Conservation (phyloP, 1,140 invertebrate species). For the Chionoecetes opilio region DNA sequence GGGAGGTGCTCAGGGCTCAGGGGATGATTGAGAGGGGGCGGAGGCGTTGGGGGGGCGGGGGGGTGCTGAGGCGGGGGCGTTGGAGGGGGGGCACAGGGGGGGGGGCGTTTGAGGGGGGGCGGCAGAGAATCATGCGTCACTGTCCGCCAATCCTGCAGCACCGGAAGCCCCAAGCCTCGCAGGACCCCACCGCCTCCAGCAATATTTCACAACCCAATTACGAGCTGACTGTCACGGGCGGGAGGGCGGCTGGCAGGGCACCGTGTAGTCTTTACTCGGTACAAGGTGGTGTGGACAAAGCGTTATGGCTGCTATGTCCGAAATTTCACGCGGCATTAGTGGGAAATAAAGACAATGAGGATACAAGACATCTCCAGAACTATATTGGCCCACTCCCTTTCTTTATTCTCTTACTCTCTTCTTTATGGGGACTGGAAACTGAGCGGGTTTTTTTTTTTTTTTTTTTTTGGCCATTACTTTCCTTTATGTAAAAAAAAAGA, state of each 20-base stretch:
- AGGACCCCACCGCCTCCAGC: background rate
- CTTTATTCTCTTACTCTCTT: too few relatives aligned
- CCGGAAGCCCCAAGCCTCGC: constrained; percentile 4
- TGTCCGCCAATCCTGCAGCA: background rate
- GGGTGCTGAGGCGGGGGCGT: background rate
- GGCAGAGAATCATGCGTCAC: background rate
- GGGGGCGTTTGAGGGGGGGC: background rate
- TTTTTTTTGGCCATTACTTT: too few relatives aligned
- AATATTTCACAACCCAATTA: background rate
- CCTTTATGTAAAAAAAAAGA: too few relatives aligned
- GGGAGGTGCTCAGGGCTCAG: background rate
- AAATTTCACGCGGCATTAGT: background rate
- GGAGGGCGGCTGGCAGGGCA: background rate
- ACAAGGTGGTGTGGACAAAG: background rate
- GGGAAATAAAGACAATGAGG: background rate
- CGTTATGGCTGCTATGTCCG: background rate
- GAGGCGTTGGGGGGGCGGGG: background rate
- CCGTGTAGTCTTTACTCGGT: background rate
- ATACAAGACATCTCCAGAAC: too few relatives aligned
- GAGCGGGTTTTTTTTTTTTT: too few relatives aligned
- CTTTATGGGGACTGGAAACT: too few relatives aligned
- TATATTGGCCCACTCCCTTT: too few relatives aligned
- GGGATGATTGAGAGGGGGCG: background rate
- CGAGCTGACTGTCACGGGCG: background rate
- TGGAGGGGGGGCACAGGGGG: too few relatives aligned